phyloP scores from a whole-genome alignment of 2,797 vertebrate species.

The Borostomias antarcticus region DNA sequence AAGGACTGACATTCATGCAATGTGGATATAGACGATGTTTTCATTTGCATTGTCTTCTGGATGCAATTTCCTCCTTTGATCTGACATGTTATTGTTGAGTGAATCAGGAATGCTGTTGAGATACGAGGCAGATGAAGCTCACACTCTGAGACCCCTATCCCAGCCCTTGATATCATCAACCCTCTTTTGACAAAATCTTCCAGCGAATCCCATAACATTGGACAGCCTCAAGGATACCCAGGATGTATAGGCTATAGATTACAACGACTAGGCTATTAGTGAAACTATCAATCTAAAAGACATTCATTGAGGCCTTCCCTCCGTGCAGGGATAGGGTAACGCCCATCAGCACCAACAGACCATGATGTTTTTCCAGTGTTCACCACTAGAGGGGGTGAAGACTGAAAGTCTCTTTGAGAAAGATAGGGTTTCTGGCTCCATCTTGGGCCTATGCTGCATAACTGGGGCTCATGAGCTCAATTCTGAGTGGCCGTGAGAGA shows the following conservation, averaged over 20 bases:
- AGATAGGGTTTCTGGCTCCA: background rate
- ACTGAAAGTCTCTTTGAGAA: background rate
- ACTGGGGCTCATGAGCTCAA: too few relatives aligned
- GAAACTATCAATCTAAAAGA: too few relatives aligned
- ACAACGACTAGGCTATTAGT: too few relatives aligned
- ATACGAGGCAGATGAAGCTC: background rate
- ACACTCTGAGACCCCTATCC: background rate
- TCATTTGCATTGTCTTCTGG: background rate
- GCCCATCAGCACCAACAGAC: background rate
- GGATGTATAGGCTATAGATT: too few relatives aligned
- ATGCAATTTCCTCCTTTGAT: background rate
- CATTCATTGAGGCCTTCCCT: too few relatives aligned
- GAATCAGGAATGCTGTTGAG: background rate
- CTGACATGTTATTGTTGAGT: background rate
- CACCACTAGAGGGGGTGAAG: background rate
- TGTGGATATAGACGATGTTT: background rate
- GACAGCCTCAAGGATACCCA: too few relatives aligned
- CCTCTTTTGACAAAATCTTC: background rate
- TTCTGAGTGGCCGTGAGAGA: background rate
- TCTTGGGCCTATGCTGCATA: background rate
- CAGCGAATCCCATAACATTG: background rate
- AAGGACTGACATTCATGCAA: background rate
- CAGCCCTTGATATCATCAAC: background rate
- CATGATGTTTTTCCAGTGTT: background rate
- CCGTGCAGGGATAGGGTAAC: background rate